Evolutionary conservation across 2,888 invertebrate genomes (phyloP), one percentile per base, ranked within the genome.

Genomic region (Drosophila pegasa): DNA sequence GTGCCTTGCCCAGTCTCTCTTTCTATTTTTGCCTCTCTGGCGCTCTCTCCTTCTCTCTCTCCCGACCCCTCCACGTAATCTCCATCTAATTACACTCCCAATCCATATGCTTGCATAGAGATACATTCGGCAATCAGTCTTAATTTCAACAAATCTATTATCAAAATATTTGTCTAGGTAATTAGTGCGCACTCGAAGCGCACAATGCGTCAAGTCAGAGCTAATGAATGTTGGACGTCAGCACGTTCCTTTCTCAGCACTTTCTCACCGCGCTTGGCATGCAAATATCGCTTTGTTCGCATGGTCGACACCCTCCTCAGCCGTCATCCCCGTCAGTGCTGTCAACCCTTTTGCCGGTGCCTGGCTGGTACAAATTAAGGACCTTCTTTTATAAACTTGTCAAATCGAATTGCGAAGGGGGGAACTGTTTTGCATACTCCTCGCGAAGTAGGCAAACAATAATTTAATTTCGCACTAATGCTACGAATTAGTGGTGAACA

Each of bases 401-500:
- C 52, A 75, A 84, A 75, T 79, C 83, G 73, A 72, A 73, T 71
- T 77, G 45, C 4, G 43, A 50, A 38, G 31, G 52, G 22, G 41
- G 57, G 10, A n/a, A 7, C 20, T 2, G 14, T 61, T 67, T 77
- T 70, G 71, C 62, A 71, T 64, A 74, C 63, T 35, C 60, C 54
- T 38, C 9, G 25, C 27, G 43, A 63, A 66, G 61, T 72, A 80
- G 86, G 82, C 84, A 89, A 89, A 89, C 85, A 90, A 87, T 90
- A 90, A 90, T 90, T 90, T 80, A 87, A 90, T 90, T 90, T 88
- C 59, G 62, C 77, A 85, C 84, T 86, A 90, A 86, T 85, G 86
- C 83, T 78, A 78, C 83, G 84, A 91, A 91, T 91, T 91, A 87
- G 90, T 89, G 90, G 91, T 89, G 89, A 86, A 14, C 79, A 83